Conservation (phyloP, 1,140 invertebrate species). For the Calliopsis andreniformis region DNA sequence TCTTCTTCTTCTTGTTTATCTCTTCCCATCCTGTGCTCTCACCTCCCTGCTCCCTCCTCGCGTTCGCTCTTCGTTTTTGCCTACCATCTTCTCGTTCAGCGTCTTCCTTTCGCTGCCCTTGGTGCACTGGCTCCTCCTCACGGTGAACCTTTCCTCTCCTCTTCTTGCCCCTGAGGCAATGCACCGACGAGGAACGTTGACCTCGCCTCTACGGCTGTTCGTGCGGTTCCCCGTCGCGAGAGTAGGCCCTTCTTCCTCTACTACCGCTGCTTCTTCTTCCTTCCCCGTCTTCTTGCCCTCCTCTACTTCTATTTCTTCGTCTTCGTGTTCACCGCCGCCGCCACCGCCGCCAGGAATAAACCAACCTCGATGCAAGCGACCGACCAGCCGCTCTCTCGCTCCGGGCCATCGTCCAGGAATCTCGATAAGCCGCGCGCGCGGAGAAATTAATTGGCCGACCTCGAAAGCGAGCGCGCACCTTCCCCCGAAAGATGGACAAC, state of each 20-base stretch:
- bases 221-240: conserved; percentile 47
- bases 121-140: conserved; percentile 47
- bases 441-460: conserved; percentile 76
- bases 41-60: conserved; percentile 32
- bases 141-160: conserved; percentile 31
- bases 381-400: conserved; percentile 60
- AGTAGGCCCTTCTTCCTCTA: conserved; percentile 52
- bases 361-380: conserved; percentile 55
- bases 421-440: conserved; percentile 70
- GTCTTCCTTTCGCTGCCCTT: conserved; percentile 55
- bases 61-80: conserved; percentile 51
- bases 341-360: conserved; percentile 67
- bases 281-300: conserved; percentile 38
- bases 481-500: conserved; percentile 41
- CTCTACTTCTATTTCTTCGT: conserved; percentile 53
- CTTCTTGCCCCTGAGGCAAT: conserved; percentile 72
- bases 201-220: conserved; percentile 62
- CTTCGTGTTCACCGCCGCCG: conserved; percentile 56
- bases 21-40: conserved; percentile 42
- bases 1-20: conserved; percentile 52
- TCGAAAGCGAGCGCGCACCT: conserved; percentile 54
- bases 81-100: conserved; percentile 53
- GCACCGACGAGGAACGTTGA: conserved; percentile 76
- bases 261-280: conserved; percentile 16
- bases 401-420: conserved; percentile 71